These are phyloP conservation scores for Pipistrellus pygmaeus DNA, from an alignment of 2,797 vertebrate species.

Conservation along the genomic window DNA sequence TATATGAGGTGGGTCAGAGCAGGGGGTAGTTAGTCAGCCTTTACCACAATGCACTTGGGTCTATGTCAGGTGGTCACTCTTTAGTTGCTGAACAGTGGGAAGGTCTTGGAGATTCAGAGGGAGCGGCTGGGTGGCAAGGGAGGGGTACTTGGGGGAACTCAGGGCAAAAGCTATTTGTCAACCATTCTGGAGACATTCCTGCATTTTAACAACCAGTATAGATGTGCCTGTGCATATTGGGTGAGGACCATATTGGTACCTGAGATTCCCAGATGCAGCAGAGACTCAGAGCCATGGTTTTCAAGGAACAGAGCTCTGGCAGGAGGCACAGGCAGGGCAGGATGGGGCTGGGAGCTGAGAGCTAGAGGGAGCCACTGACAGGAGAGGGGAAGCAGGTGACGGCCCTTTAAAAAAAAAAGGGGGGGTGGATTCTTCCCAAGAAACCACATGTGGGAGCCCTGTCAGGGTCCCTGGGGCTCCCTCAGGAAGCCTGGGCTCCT, in stretches of 20 bases:
- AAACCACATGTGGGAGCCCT: conserved; percentile 25
- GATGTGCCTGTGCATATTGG: background rate
- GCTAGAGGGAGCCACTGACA: background rate
- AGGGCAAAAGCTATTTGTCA: background rate
- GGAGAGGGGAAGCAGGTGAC: background rate
- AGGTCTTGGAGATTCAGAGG: background rate
- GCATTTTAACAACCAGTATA: background rate
- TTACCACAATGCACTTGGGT: background rate
- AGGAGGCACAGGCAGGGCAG: background rate
- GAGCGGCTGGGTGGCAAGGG: background rate
- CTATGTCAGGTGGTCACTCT: background rate
- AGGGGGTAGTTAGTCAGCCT: no score
- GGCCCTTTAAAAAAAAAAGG: background rate
- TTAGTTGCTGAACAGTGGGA: background rate
- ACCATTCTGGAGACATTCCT: background rate
- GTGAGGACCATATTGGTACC: no score
- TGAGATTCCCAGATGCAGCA: background rate
- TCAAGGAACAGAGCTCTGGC: background rate
- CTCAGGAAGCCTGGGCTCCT: background rate
- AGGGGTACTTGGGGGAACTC: background rate
- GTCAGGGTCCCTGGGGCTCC: background rate
- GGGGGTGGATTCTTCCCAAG: background rate
- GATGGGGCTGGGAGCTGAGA: background rate
- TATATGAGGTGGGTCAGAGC: fast-evolving
- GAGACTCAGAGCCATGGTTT: background rate